Conservation (phyloP, 2,113 vertebrate species). For the Psittacula cyanocephala region DNA sequence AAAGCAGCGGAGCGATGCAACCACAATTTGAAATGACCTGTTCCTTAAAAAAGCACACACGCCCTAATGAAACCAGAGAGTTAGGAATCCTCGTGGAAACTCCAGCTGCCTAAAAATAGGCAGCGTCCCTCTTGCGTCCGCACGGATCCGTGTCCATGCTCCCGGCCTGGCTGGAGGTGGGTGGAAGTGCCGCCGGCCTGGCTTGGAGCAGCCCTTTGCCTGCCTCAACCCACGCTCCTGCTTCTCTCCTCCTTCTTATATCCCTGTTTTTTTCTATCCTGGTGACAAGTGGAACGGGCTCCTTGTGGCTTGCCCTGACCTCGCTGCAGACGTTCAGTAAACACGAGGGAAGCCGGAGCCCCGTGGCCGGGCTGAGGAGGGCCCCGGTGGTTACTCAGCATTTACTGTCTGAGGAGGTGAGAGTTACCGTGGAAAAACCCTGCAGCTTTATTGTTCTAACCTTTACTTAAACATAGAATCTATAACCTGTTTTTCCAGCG, state of each 20-base stretch:
- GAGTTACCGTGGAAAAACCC: slow-evolving; percentile 72
- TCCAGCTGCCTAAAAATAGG: slow-evolving; percentile 61
- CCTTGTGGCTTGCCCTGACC: slow-evolving; percentile 49
- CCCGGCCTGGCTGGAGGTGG: not conserved
- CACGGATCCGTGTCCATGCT: not conserved
- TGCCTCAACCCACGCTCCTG: not conserved
- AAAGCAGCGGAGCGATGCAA: not conserved
- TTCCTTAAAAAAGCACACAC: slow-evolving; percentile 56
- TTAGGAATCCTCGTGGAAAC: slow-evolving; percentile 63
- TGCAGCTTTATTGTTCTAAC: slow-evolving; percentile 72
- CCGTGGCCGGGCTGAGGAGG: not conserved
- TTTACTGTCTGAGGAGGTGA: slow-evolving; percentile 65
- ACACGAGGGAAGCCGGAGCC: slow-evolving; percentile 36
- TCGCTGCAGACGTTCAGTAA: slow-evolving; percentile 54
- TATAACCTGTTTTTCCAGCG: slow-evolving; percentile 68
- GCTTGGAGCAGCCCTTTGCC: not conserved
- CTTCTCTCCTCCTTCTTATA: not conserved
- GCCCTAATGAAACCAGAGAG: slow-evolving; percentile 62
- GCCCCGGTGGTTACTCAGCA: slow-evolving; percentile 65
- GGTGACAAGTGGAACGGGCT: slow-evolving; percentile 21
- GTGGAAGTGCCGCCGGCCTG: not conserved
- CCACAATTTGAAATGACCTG: slow-evolving; percentile 47
- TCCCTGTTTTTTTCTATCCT: not conserved
- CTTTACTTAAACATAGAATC: slow-evolving; percentile 72
- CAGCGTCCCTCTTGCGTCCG: not conserved